These are phyloP conservation scores for Andricus grossulariae DNA, from an alignment of 1,140 invertebrate genomes.

Conservation along the genomic window DNA sequence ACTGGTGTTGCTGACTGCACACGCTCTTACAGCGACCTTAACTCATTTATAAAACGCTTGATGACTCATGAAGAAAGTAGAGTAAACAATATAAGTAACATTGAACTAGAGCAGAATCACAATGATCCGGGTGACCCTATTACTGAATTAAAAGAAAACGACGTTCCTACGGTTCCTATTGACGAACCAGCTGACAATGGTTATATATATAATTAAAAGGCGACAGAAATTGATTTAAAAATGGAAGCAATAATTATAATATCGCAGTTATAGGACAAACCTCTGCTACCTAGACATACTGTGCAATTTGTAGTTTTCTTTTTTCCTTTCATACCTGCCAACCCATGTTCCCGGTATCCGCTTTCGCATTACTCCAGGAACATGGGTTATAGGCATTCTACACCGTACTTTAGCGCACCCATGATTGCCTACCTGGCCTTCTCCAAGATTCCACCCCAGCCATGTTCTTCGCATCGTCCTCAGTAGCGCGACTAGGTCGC, in stretches of 20 bases:
- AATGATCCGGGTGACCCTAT: not conserved
- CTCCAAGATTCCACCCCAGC: too few relatives aligned
- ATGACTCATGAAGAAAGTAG: not conserved
- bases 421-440: too few relatives aligned
- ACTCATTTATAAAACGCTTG: not conserved
- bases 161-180: not conserved
- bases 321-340: too few relatives aligned
- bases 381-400: too few relatives aligned
- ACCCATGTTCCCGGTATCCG: too few relatives aligned
- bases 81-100: not conserved
- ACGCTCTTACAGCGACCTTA: not conserved
- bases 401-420: too few relatives aligned
- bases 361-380: too few relatives aligned
- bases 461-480: too few relatives aligned
- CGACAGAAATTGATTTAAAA: not conserved
- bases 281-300: too few relatives aligned
- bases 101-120: not conserved
- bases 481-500: too few relatives aligned
- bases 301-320: too few relatives aligned
- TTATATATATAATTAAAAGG: not conserved
- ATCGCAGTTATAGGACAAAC: too few relatives aligned
- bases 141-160: not conserved
- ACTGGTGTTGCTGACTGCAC: not conserved
- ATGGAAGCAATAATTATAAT: not conserved
- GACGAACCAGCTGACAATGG: not conserved